Percentiles rank a stretch among this genome's conserved stretches.
Evolutionary conservation across 2,888 invertebrate species (phyloP).

Genomic region (Plusia festucae): DNA sequence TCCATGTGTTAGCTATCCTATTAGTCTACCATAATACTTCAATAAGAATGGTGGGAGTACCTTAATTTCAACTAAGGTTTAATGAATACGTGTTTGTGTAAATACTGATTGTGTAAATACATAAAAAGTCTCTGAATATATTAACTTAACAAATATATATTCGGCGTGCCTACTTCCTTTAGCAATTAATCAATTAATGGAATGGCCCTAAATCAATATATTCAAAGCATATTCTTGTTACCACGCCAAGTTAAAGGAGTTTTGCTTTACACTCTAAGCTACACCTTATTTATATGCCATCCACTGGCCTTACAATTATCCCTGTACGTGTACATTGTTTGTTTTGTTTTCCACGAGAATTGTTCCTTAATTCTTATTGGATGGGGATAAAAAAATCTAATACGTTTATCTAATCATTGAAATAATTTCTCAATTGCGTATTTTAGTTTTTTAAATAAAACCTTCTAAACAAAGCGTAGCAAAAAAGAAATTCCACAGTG

Average conservation of each 20-base stretch:
- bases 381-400: too few relatives aligned
- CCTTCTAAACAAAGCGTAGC: background rate
- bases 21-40: too few relatives aligned
- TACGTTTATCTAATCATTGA: too few relatives aligned
- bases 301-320: too few relatives aligned
- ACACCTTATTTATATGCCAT: background rate
- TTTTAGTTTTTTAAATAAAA: too few relatives aligned
- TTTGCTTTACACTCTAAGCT: background rate
- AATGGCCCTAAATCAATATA: slow-evolving; percentile 14
- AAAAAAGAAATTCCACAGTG: background rate
- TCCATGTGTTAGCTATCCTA: too few relatives aligned
- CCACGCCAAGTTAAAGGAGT: background rate
- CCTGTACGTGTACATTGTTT: background rate
- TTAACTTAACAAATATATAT: slow-evolving; percentile 30
- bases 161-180: slow-evolving; percentile 18
- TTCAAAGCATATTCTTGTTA: slow-evolving; percentile 22
- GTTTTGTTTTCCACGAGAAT: background rate
- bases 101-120: slow-evolving; percentile 10
- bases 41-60: background rate
- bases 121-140: slow-evolving; percentile 24
- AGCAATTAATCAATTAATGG: slow-evolving; percentile 30
- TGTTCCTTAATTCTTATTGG: background rate
- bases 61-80: background rate
- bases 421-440: too few relatives aligned
- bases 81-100: background rate